Conservation (phyloP, 1,140 invertebrate species). For the Euwallacea fornicatus region DNA sequence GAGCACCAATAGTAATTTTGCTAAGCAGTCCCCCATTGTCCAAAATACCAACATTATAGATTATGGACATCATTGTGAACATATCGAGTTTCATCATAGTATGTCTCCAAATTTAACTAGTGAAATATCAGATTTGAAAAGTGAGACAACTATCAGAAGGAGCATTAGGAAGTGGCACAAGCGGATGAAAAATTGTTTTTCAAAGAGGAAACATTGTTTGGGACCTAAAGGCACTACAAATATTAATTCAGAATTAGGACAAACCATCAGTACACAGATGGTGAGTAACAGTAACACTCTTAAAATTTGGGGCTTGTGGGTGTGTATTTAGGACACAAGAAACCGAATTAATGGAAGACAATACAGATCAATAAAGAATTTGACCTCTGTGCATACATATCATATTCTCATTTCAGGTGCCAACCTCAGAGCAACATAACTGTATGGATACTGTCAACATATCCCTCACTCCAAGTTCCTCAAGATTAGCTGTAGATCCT, state of each 20-base stretch:
- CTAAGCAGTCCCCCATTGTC: not conserved
- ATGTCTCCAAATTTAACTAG: not conserved
- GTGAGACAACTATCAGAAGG: constrained; percentile 28
- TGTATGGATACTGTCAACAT: not conserved
- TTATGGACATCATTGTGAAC: not conserved
- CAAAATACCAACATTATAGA: not conserved
- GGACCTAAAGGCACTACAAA: too few relatives aligned
- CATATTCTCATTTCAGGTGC: not conserved
- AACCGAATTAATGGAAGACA: too few relatives aligned
- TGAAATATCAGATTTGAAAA: constrained; percentile 1
- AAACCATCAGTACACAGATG: constrained; percentile 2
- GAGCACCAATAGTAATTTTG: constrained; percentile 10
- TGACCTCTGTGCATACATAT: too few relatives aligned
- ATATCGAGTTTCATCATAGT: not conserved
- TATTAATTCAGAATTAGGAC: constrained; percentile 5
- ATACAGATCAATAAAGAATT: too few relatives aligned
- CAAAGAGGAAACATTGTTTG: not conserved
- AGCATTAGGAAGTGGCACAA: constrained; percentile 41
- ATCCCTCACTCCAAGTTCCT: not conserved
- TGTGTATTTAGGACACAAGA: not conserved
- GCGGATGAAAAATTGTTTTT: constrained; percentile 41
- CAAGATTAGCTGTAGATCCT: constrained; percentile 1
- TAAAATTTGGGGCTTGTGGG: not conserved
- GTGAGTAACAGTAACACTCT: not conserved
- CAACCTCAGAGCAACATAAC: not conserved